Evolutionary conservation across 2,888 invertebrate genomes (phyloP).

Genomic region (Gryllus longicercus): DNA sequence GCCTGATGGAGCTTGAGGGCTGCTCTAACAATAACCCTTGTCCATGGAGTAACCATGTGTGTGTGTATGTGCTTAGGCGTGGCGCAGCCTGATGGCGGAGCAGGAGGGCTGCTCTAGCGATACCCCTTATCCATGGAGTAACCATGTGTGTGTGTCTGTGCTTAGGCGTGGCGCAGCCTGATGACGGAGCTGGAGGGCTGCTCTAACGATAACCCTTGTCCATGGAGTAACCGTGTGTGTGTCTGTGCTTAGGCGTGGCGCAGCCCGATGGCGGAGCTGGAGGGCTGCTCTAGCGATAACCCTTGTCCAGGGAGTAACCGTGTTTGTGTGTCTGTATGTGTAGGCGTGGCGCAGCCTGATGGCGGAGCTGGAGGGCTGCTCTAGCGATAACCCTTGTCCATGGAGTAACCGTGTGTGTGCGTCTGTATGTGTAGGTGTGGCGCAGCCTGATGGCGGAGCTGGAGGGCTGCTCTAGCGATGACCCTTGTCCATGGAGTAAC

Average conservation of each 20-base stretch:
- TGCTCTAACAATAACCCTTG: too few species aligned
- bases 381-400: conserved; percentile 77
- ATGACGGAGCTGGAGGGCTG: conserved; percentile 82
- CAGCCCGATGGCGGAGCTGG: conserved; percentile 84
- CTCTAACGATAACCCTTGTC: too few species aligned
- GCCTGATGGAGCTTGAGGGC: too few species aligned
- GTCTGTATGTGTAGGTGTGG: conserved; percentile 58
- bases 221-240: too few species aligned
- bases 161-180: conserved; percentile 71
- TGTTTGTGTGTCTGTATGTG: not conserved
- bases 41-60: too few species aligned
- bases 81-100: conserved; percentile 85
- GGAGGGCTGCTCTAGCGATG: conserved; percentile 62
- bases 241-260: conserved; percentile 60
- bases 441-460: conserved; percentile 83
- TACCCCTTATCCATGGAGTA: conserved; percentile 84
- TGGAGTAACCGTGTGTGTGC: conserved; percentile 76
- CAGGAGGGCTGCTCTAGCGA: conserved; percentile 73
- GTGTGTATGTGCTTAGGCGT: conserved; percentile 48
- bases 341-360: conserved; percentile 77
- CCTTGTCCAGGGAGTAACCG: too few species aligned
- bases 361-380: conserved; percentile 80
- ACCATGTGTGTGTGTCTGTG: conserved; percentile 61
- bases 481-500: too few species aligned
- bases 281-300: conserved; percentile 62